A percentile compares a stretch with the other conserved stretches of the same genome.
phyloP scores from a whole-genome alignment of 2,797 vertebrate species.

The Schizopygopsis malacanthus region DNA sequence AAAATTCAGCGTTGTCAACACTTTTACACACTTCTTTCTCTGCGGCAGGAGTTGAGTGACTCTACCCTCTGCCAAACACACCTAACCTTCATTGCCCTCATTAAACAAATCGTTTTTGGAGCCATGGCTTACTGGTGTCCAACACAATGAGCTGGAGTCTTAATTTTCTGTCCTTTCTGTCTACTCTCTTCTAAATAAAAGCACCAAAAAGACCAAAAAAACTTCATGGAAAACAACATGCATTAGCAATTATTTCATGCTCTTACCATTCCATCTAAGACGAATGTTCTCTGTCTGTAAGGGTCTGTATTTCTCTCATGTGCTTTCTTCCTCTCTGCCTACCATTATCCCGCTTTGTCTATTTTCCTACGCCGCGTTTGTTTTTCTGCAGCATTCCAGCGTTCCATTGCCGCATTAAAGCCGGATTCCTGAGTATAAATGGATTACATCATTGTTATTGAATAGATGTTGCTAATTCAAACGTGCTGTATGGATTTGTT shows the following conservation, averaged over 20 bases:
- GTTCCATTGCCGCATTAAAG: conserved; percentile 52
- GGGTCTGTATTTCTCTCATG: conserved; percentile 23
- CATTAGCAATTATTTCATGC: conserved; percentile 75
- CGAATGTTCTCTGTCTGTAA: conserved; percentile 70
- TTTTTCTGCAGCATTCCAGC: conserved; percentile 60
- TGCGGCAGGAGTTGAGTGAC: background rate
- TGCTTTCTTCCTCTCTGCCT: conserved; percentile 35
- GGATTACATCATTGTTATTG: conserved; percentile 65
- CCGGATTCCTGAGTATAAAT: conserved; percentile 61
- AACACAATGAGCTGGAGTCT: background rate
- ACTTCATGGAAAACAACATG: conserved; percentile 72
- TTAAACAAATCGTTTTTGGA: conserved; percentile 9
- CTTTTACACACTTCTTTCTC: conserved; percentile 43
- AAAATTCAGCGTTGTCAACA: conserved; percentile 75
- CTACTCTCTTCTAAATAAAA: conserved; percentile 1
- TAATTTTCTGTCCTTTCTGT: background rate
- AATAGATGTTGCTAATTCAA: conserved; percentile 62
- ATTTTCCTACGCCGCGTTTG: conserved; percentile 60
- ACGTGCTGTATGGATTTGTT: conserved; percentile 61
- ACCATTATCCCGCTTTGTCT: conserved; percentile 62
- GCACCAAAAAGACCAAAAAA: conserved; percentile 60
- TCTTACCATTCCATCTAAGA: conserved; percentile 72
- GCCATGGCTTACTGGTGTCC: background rate
- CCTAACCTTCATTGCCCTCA: conserved; percentile 72
- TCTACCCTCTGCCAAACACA: conserved; percentile 70